Conservation (phyloP, 2,113 vertebrate species). For the Tragelaphus strepsiceros region DNA sequence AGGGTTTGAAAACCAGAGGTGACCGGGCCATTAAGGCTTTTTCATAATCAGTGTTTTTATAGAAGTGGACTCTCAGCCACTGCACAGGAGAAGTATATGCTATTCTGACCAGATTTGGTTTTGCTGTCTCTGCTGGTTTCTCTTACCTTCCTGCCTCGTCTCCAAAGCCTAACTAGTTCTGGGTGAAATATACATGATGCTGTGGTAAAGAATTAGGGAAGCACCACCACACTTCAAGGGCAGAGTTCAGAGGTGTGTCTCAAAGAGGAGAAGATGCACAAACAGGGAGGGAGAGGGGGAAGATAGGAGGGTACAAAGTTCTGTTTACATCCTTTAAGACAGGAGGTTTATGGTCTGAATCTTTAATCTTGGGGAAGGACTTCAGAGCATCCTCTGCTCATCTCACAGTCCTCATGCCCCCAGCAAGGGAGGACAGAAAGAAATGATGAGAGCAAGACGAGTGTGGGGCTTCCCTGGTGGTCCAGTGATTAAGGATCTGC, state of each 20-base stretch:
- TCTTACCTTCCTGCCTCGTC: not conserved
- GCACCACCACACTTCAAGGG: not conserved
- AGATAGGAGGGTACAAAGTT: not conserved
- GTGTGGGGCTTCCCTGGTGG: not conserved
- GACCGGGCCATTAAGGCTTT: not conserved
- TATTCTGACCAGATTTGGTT: not conserved
- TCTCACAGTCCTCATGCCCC: not conserved
- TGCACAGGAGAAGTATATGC: not conserved
- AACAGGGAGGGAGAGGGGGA: not conserved
- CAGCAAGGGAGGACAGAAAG: not conserved
- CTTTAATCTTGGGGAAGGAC: not conserved
- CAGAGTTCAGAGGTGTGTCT: not conserved
- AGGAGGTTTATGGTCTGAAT: not conserved
- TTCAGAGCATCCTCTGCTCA: not conserved
- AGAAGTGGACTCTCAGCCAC: not conserved
- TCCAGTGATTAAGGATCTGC: not conserved
- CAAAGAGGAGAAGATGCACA: not conserved
- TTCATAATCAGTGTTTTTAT: not conserved
- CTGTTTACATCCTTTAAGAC: not conserved
- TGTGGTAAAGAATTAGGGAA: not conserved
- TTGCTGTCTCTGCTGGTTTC: not conserved
- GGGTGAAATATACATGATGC: not conserved
- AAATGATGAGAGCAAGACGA: not conserved
- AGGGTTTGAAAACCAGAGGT: not conserved
- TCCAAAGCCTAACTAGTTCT: not conserved